Evolutionary conservation across 2,888 invertebrate species (phyloP).

Genomic region (Gymnocheta viridis): DNA sequence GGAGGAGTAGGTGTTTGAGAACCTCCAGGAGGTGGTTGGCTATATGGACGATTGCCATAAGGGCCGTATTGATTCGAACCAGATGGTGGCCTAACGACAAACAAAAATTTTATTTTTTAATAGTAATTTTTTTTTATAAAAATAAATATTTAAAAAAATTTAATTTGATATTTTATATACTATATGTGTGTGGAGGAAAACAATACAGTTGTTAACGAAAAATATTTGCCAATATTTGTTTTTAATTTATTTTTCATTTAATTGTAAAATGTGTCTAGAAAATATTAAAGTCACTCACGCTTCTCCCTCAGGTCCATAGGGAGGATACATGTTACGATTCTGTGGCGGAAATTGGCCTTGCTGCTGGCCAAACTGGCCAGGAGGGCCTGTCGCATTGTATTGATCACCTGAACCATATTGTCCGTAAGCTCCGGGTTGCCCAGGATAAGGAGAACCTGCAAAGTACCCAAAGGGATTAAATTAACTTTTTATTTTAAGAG

Average conservation of each 20-base stretch:
- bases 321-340: conserved; percentile 90
- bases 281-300: conserved; percentile 83
- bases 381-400: conserved; percentile 84
- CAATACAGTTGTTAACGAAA: conserved; percentile 59
- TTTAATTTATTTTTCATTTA: conserved; percentile 2
- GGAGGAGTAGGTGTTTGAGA: conserved; percentile 83
- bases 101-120: background rate
- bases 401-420: conserved; percentile 87
- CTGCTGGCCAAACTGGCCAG: conserved; percentile 85
- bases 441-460: conserved; percentile 84
- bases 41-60: conserved; percentile 80
- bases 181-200: conserved; percentile 40
- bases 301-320: conserved; percentile 88
- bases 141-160: background rate
- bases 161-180: no score
- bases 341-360: conserved; percentile 85
- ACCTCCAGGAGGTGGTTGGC: conserved; percentile 82
- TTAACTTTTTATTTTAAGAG: background rate
- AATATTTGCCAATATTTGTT: conserved; percentile 26
- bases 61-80: conserved; percentile 82
- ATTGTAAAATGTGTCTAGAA: conserved; percentile 45
- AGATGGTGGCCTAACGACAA: conserved; percentile 78
- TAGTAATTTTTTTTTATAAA: background rate
- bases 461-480: background rate
- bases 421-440: conserved; percentile 85